Percentiles rank a stretch among this genome's conserved stretches.
phyloP scores from a whole-genome alignment of 2,888 invertebrate species.

The Aromia moschata region DNA sequence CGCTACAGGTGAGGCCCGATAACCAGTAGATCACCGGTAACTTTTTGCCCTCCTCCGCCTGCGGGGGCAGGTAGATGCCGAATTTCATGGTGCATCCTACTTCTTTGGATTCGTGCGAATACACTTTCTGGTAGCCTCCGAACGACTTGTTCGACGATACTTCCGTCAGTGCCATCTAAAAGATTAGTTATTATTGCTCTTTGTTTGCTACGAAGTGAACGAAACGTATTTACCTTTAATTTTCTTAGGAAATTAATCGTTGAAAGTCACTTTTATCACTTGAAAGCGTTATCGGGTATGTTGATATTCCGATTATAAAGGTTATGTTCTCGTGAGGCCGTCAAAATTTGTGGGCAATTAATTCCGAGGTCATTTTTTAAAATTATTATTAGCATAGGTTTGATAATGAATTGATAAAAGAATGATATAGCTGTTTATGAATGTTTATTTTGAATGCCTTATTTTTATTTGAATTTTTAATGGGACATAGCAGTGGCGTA shows the following conservation, averaged over 20 bases:
- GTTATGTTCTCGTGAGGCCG: not conserved
- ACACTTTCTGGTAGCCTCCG: constrained; percentile 88
- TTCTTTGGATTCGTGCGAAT: constrained; percentile 79
- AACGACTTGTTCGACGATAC: constrained; percentile 78
- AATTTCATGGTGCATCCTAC: constrained; percentile 93
- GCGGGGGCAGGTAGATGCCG: constrained; percentile 88
- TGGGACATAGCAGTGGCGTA: too few species aligned
- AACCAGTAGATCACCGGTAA: constrained; percentile 90
- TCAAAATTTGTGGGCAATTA: not conserved
- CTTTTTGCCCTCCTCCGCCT: constrained; percentile 70
- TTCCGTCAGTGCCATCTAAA: constrained; percentile 64
- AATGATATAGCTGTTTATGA: too few species aligned
- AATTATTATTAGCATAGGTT: too few species aligned
- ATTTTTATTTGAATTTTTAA: too few species aligned
- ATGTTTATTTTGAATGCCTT: too few species aligned
- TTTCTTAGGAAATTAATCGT: not conserved
- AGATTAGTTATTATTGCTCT: constrained; percentile 3
- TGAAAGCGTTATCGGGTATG: too few species aligned
- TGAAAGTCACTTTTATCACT: too few species aligned
- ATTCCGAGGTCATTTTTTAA: not conserved
- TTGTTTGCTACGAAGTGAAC: not conserved
- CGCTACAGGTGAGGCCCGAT: constrained; percentile 92
- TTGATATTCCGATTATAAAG: not conserved
- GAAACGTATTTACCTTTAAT: not conserved
- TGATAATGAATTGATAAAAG: too few species aligned